Base-by-base conservation (phyloP, 2,113 vertebrate species). In the Nannobrachium achirus region DNA sequence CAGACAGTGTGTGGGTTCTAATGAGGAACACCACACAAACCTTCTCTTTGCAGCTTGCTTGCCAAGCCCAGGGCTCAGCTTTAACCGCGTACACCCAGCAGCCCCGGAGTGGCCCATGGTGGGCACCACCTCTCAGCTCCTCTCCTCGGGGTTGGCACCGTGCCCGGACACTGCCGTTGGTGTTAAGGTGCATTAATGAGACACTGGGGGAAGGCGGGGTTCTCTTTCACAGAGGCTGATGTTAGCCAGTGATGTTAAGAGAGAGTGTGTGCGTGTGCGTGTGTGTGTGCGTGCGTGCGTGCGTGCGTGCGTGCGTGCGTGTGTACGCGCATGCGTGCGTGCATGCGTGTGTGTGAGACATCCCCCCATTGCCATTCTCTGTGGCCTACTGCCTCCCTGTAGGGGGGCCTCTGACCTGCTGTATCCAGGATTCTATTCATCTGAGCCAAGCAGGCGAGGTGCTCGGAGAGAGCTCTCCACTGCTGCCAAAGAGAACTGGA, bases 161-260 rank as follows among this genome's bases (percentile, higher is more conserved):
- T 66, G 74, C 76, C 80, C 81, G n/a, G 64, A 38, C 72, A 60
- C 51, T 78, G 57, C 67, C 14, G 39, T n/a, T 69, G 64, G 78
- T 76, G 82, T 70, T 82, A 70, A 79, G 77, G 73, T 80, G 71
- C 67, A 71, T 78, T 86, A 82, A 85, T 84, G 75, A 88, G 61
- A 40, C 61, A 46, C 58, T 64, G 56, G 75, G 39, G 56, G 39
- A 8, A n/a, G 49, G 71, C 69, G 46, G 15, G 57, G 48, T 38
- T 68, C 65, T 46, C 53, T 33, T 33, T 58, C 14, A 39, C 9
- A 33, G 25, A 25, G 25, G 6, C 25, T 33, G 1, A 33, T 33
- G 25, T 33, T 33, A 33, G 25, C 25, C 25, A 33, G 25, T 33
- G 25, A 33, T 33, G 25, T 33, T 33, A 33, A 20, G 25, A 33